Evolutionary conservation across 2,113 vertebrate species (phyloP).

Genomic region (Eonycteris spelaea): DNA sequence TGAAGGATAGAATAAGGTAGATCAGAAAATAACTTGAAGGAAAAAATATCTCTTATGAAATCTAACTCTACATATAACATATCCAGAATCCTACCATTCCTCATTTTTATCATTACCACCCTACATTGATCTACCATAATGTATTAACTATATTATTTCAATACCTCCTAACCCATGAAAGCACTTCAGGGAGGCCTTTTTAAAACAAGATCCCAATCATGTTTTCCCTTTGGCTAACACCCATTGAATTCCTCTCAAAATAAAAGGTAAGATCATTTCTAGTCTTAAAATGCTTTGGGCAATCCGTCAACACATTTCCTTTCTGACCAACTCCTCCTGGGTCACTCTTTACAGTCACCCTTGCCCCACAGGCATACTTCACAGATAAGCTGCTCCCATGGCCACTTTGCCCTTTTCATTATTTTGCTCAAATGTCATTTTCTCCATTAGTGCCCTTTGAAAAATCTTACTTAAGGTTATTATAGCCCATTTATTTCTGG

Average conservation of each 20-base stretch:
- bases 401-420: not conserved
- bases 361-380: not conserved
- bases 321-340: rapidly evolving
- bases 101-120: not conserved
- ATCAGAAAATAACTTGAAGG: not conserved
- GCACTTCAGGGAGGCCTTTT: not conserved
- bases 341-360: not conserved
- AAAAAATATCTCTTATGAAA: not conserved
- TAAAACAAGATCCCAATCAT: not conserved
- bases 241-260: not conserved
- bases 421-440: not conserved
- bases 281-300: not conserved
- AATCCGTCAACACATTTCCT: not conserved
- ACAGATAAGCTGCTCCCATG: not conserved
- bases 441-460: not conserved
- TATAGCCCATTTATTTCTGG: not conserved
- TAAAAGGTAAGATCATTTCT: not conserved
- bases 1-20: not conserved
- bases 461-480: not conserved
- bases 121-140: not conserved
- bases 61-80: not conserved
- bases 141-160: not conserved
- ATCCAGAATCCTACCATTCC: not conserved
- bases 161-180: not conserved
- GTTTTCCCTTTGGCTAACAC: not conserved